phyloP scores from a whole-genome alignment of 2,113 vertebrate genomes.

The Podarcis cretensis region DNA sequence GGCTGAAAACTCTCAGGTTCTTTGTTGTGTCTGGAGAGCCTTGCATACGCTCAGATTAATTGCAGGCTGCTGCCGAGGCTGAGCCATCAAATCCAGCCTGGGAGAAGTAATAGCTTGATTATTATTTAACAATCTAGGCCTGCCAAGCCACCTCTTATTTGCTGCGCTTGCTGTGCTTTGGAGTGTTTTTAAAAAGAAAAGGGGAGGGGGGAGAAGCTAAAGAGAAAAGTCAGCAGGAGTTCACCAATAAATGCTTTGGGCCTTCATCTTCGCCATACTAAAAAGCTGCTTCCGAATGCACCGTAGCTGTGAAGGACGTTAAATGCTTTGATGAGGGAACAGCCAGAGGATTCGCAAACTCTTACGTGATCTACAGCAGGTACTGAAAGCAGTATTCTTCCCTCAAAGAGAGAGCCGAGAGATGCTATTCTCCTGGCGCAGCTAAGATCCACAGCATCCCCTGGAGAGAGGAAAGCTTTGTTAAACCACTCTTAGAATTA shows the following conservation, averaged over 20 bases:
- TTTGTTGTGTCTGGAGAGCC: slow-evolving; percentile 64
- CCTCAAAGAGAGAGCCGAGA: too few relatives aligned
- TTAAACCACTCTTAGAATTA: too few relatives aligned
- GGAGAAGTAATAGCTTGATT: slow-evolving; percentile 50
- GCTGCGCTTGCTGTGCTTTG: slow-evolving; percentile 23
- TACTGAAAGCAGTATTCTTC: too few relatives aligned
- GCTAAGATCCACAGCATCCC: too few relatives aligned
- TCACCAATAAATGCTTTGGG: not conserved
- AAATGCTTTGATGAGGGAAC: not conserved
- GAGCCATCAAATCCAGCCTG: slow-evolving; percentile 54
- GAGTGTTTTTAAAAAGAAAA: not conserved
- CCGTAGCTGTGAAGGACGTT: not conserved
- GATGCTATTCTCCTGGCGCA: too few relatives aligned
- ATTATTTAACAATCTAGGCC: slow-evolving; percentile 61
- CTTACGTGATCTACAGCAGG: not conserved
- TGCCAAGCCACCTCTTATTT: slow-evolving; percentile 30
- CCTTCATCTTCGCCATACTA: not conserved
- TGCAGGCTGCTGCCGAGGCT: slow-evolving; percentile 46
- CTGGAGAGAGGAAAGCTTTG: too few relatives aligned
- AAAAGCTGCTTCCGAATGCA: not conserved
- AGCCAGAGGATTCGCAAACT: not conserved
- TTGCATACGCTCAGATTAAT: slow-evolving; percentile 44
- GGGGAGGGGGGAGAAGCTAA: not conserved
- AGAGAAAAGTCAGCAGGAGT: not conserved
- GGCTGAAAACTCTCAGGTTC: slow-evolving; percentile 25